A percentile compares a stretch with the other conserved stretches of the same genome.
These are phyloP conservation scores for Trididemnum nubilum DNA, from an alignment of 23 tunicate genomes.

Conservation along the genomic window DNA sequence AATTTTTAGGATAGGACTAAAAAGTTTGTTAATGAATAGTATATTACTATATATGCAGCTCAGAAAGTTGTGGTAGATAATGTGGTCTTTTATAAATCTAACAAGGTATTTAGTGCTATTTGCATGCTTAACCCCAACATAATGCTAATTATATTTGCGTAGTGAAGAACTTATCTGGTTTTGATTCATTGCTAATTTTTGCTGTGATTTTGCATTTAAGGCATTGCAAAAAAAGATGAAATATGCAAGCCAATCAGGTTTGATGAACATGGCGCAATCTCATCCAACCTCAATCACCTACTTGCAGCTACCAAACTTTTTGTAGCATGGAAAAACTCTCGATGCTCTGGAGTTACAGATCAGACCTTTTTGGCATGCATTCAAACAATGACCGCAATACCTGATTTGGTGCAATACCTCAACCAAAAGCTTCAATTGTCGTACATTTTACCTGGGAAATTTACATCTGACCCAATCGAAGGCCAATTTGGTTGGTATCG, in stretches of 20 bases:
- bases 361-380: constrained; percentile 8
- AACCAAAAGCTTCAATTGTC: not conserved
- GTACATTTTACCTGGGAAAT: constrained; percentile 11
- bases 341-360: constrained; percentile 8
- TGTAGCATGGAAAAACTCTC: not conserved
- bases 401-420: not conserved
- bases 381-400: constrained; percentile 11
- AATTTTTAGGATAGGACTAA: no score
- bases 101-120: no score
- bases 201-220: no score
- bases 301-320: not conserved
- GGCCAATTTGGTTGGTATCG: no score
- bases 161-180: no score
- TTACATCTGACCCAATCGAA: constrained; percentile 10
- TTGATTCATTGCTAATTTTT: no score
- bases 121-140: no score
- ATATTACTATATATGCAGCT: no score
- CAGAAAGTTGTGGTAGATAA: no score
- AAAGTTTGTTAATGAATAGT: no score
- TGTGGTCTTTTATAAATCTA: no score
- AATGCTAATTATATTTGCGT: no score
- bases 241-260: constrained; percentile 2
- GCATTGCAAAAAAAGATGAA: constrained; percentile 4
- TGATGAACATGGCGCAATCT: not conserved
- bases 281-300: not conserved